Conservation (phyloP, 2,888 invertebrate species). For the Opisthograptis luteolata region DNA sequence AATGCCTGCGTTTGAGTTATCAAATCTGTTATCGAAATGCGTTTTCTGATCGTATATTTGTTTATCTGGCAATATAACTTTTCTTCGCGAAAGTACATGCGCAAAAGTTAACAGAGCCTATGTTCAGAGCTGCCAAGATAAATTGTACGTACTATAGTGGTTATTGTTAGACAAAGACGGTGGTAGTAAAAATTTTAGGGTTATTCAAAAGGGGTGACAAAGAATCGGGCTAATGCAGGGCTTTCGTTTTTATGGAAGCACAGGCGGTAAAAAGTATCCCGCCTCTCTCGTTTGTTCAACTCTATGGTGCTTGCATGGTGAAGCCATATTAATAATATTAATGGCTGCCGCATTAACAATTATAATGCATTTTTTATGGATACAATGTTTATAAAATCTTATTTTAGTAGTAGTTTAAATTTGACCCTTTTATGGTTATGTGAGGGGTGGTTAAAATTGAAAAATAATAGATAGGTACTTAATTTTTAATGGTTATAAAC, state of each 20-base stretch:
- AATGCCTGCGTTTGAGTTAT: too few species aligned
- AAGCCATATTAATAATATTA: slow-evolving; percentile 81
- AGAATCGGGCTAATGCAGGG: slow-evolving; percentile 84
- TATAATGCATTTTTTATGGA: slow-evolving; percentile 60
- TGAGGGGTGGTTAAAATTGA: slow-evolving; percentile 38
- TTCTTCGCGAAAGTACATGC: too few species aligned
- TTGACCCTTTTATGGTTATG: slow-evolving; percentile 36
- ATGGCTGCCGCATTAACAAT: slow-evolving; percentile 74
- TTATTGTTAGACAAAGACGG: slow-evolving; percentile 84
- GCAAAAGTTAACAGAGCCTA: too few species aligned
- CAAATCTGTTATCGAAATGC: too few species aligned
- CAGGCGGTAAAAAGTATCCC: slow-evolving; percentile 83
- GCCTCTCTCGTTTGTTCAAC: slow-evolving; percentile 83
- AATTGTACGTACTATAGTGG: too few species aligned
- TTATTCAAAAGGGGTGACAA: slow-evolving; percentile 83
- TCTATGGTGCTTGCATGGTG: slow-evolving; percentile 76
- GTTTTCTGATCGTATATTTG: too few species aligned
- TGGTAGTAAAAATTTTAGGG: slow-evolving; percentile 82
- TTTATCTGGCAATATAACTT: too few species aligned
- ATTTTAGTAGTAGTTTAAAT: slow-evolving; percentile 56
- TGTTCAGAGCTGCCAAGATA: too few species aligned
- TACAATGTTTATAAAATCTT: slow-evolving; percentile 62
- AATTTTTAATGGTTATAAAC: slow-evolving; percentile 31
- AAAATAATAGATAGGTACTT: slow-evolving; percentile 34
- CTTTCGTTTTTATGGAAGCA: slow-evolving; percentile 81